Base-by-base conservation (phyloP, 2,888 invertebrate genomes). In the Pollenia angustigena region DNA sequence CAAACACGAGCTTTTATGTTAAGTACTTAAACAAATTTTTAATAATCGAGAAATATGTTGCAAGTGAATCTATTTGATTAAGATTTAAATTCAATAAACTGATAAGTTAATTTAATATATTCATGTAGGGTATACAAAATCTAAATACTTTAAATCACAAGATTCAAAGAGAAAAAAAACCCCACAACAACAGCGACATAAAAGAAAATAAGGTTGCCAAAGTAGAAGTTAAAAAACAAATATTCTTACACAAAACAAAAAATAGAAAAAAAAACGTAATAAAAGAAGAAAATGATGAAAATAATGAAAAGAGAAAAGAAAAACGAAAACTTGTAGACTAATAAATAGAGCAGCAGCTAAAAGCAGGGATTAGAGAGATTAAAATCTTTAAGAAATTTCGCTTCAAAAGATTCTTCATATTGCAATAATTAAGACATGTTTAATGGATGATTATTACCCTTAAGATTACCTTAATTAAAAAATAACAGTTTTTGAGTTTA, bases 301-400 rank as follows among this genome's bases (percentile, higher is more conserved):
- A 11, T n/a, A n/a, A n/a, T n/a, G n/a, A n/a, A n/a, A n/a, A n/a
- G 40, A 42, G 48, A 56, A 8, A 14, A 48, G 18, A 42, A 3
- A 54, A 56, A 52, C 14, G 48, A 66, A 72, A 81, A 60, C 23
- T 69, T 54, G 60, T 46, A 85, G 71, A 85, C 69, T 54, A 72
- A 72, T 60, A 81, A 85, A 81, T 85, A 48, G 78, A 85, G 78
- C 82, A 64, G 58, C 54, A 69, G 66, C 11, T 60, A 56, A 6
- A 60, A 16, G 56, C 85, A 76, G 71, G 1, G 4, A 7, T 42
- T 10, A 44, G 40, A 82, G 54, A 23, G 62, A 46, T 8, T 40
- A 1, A 54, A 44, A 18, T 64, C 80, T 32, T 32, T 2, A 14
- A 10, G 7, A 60, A 60, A 60, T 8, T 32, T 32, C 32, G 32